Evolutionary conservation across 2,888 invertebrate genomes (phyloP).

Genomic region (Portevinia maculata): DNA sequence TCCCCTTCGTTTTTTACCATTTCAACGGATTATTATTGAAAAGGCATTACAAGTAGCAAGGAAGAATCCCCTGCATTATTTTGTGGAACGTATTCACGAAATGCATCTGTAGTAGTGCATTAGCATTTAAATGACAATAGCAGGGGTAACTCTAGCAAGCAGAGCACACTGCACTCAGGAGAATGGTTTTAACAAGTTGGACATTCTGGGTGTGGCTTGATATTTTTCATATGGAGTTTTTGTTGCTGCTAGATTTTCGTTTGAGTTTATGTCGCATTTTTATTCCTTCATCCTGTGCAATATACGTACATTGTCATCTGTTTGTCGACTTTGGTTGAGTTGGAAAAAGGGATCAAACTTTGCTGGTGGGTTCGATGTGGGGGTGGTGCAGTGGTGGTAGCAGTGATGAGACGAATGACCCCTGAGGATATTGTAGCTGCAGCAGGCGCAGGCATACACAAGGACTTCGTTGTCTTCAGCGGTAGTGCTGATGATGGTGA

Average conservation of each 20-base stretch:
- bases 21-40: constrained; percentile 62
- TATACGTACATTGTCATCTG: constrained; percentile 65
- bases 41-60: constrained; percentile 57
- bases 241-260: constrained; percentile 3
- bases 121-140: constrained; percentile 73
- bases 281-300: constrained; percentile 25
- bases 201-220: constrained; percentile 69
- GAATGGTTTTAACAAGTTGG: constrained; percentile 40
- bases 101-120: constrained; percentile 70
- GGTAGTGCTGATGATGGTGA: constrained; percentile 60
- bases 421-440: constrained; percentile 41
- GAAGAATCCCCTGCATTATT: constrained; percentile 62
- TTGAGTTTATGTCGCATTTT: constrained; percentile 38
- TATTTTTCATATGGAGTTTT: constrained; percentile 65
- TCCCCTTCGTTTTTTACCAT: constrained; percentile 35
- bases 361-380: constrained; percentile 40
- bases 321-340: constrained; percentile 63
- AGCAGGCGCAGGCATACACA: constrained; percentile 37
- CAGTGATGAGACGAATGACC: constrained; percentile 69
- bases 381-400: constrained; percentile 36
- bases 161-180: constrained; percentile 47
- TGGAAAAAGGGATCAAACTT: constrained; percentile 48
- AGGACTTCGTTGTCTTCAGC: constrained; percentile 19
- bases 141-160: constrained; percentile 18
- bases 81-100: constrained; percentile 73